A percentile compares a stretch with the other conserved stretches of the same genome.
phyloP scores from a whole-genome alignment of 2,113 vertebrate species.

The Dipodomys stephensi region DNA sequence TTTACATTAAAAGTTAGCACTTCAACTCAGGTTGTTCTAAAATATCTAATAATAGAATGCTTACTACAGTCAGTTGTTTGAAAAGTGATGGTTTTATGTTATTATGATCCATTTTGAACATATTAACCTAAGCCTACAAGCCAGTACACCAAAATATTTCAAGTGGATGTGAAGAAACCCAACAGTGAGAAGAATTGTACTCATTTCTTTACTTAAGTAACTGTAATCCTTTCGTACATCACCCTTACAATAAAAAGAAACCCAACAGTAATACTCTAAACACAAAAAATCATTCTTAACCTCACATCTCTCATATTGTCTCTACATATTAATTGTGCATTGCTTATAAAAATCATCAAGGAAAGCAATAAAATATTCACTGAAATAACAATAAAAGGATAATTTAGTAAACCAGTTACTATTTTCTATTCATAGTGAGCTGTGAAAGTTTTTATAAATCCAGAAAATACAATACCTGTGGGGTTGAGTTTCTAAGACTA shows the following conservation, averaged over 20 bases:
- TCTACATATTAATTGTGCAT: not conserved
- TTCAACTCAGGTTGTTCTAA: not conserved
- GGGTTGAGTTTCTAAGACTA: not conserved
- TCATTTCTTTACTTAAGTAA: no score
- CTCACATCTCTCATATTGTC: not conserved
- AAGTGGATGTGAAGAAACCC: slow-evolving; percentile 1
- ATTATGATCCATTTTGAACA: not conserved
- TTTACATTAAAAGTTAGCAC: not conserved
- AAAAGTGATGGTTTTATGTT: not conserved
- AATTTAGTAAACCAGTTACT: not conserved
- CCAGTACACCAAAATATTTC: not conserved
- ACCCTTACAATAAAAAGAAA: not conserved
- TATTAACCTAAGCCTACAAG: not conserved
- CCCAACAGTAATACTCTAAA: not conserved
- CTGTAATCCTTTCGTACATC: no score
- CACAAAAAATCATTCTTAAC: not conserved
- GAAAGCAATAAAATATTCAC: not conserved
- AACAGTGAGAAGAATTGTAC: not conserved
- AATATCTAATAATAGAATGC: not conserved
- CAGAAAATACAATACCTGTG: not conserved
- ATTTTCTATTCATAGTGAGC: not conserved
- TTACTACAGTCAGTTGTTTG: not conserved
- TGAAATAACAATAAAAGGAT: not conserved
- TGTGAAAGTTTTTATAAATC: not conserved
- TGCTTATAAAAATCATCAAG: not conserved